Evolutionary conservation across 2,113 vertebrate species (phyloP), one percentile per base, ranked within the genome.

Genomic region (Nymphicus hollandicus): DNA sequence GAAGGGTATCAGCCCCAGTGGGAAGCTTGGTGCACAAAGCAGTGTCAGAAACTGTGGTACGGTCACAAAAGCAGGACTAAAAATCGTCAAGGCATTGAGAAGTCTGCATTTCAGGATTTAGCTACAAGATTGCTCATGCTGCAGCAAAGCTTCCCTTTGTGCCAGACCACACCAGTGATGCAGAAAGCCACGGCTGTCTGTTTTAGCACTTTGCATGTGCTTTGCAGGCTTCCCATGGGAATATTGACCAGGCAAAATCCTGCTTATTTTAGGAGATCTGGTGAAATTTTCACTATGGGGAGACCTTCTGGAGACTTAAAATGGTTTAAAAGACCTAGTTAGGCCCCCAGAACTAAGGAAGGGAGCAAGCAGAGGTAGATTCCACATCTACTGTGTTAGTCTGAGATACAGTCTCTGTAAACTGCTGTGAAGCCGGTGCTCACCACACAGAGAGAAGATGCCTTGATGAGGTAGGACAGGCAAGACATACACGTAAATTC

Each of bases 401-500:
- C 52, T 68, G 56, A 76, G 39, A 64, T 13, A n/a, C 0, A 44
- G 31, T n/a, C 50, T 85, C n/a, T 79, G 35, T 39, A 43, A 55
- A 43, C 8, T 39, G 52, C 43, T 1, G 7, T 58, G 63, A 77
- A 86, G 35, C 16, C 33, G 68, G 18, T 0, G 0, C 70, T 46
- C 3, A 0, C 17, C 1, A 0, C 17, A 16, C 15, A 12, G n/a
- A 1, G 0, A 78, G 41, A 35, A 93, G 74, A 27, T 46, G 37
- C 39, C 44, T 86, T 64, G 35, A 9, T 60, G 49, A 88, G 47
- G 29, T 4, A 68, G 43, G n/a, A 41, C 17, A 9, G 44, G 52
- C 46, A 37, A 37, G 58, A 29, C 29, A 81, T 24, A 39, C 44
- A 23, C 33, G 17, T 4, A 49, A 80, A 85, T 44, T 71, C 61